Evolutionary conservation across 1,140 invertebrate species (phyloP), one percentile per base, ranked within the genome.

Genomic region (Stegodyphus dumicola): DNA sequence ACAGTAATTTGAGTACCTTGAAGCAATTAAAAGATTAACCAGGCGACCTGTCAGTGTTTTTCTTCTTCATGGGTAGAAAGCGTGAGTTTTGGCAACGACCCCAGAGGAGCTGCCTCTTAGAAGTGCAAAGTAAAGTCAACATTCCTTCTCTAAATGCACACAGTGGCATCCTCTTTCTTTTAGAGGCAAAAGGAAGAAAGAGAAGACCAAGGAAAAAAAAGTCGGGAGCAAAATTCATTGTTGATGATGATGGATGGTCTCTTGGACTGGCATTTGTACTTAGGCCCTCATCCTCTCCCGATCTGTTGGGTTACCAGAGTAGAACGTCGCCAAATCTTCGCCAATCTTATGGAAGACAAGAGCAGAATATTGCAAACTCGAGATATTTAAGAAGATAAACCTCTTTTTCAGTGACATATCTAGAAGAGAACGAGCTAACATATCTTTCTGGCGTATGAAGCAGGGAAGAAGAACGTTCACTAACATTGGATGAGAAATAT

Each of bases 171-270:
- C 56, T 51, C 60, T 77, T 69, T 79, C 66, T 77, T 66, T 83
- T 53, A 54, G 70, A 33, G 64, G 54, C 56, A 65, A 51, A 64
- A 77, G 75, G 71, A 75, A 49, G 56, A 75, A 52, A n/a, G 13
- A 13, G 49, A 65, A 5, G 48, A 54, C 10, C 6, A 49, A 80
- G 67, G 56, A 52, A 77, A 77, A 80, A 85, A 77, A 85, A 60
- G 65, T 81, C 70, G 70, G 79, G 66, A 77, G 81, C 73, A 77
- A 85, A 85, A 85, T 85, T 85, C 81, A 77, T 85, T 85, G 73
- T 85, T 85, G 81, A 85, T 85, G 81, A 85, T 85, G 81, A 85
- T 77, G 81, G 81, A 85, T 85, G 18, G 81, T 77, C 64, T 52
- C 33, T 51, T 10, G 73, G 74, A 85, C 81, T 85, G 81, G 74